A percentile compares a stretch with the other conserved stretches of the same genome.
phyloP scores from a whole-genome alignment of 1,140 invertebrate species.

The Argopecten irradians region DNA sequence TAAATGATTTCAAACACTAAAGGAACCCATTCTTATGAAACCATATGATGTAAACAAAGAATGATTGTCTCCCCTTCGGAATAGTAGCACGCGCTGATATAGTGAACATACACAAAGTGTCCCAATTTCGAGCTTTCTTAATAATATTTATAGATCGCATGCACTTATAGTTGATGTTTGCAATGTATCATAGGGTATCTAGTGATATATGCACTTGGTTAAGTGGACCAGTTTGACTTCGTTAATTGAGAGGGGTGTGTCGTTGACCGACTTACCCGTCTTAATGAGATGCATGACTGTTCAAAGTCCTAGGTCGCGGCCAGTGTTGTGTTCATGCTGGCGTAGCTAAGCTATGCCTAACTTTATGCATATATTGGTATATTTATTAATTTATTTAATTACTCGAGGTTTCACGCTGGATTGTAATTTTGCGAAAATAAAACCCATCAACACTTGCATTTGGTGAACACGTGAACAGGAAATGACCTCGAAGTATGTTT shows the following conservation, averaged over 20 bases:
- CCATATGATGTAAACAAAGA: neutral
- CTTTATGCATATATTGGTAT: too few relatives aligned
- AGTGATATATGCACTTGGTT: too few relatives aligned
- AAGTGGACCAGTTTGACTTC: neutral
- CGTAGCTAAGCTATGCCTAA: neutral
- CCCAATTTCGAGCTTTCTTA: neutral
- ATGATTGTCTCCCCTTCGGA: neutral
- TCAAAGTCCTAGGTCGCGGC: constrained; percentile 11
- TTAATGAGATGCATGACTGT: neutral
- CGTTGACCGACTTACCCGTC: neutral
- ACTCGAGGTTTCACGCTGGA: too few relatives aligned
- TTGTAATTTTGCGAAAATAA: neutral
- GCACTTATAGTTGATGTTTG: too few relatives aligned
- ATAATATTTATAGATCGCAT: too few relatives aligned
- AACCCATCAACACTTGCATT: neutral
- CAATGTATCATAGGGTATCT: too few relatives aligned
- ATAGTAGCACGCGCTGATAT: neutral
- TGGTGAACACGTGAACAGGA: constrained; percentile 14
- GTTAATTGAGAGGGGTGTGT: neutral
- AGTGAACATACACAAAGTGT: neutral
- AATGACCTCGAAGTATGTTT: neutral
- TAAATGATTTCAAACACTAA: neutral
- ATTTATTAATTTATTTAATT: too few relatives aligned
- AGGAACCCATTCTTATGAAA: neutral
- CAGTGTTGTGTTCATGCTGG: neutral